Evolutionary conservation across 2,113 vertebrate genomes (phyloP).

Genomic region (Thymallus thymallus): DNA sequence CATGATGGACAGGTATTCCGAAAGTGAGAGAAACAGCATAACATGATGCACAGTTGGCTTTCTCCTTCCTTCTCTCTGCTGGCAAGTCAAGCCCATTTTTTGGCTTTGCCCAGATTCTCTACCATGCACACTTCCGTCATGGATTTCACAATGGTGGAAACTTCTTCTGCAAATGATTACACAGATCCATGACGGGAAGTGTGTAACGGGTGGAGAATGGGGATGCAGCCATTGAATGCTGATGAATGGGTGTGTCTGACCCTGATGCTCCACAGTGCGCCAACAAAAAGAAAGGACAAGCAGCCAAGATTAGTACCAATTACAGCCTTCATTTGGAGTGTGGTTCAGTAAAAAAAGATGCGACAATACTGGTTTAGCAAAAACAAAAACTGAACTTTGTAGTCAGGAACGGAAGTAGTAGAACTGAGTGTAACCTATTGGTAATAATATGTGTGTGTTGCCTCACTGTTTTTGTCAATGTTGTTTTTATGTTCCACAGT

Average conservation of each 20-base stretch:
- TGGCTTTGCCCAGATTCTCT: no score
- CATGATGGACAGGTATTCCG: slow-evolving; percentile 94
- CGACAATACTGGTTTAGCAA: background rate
- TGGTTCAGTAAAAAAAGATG: background rate
- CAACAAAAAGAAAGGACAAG: slow-evolving; percentile 2
- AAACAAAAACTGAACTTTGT: background rate
- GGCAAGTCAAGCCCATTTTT: background rate
- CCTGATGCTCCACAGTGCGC: slow-evolving; percentile 1
- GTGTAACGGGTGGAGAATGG: no score
- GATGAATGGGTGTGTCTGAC: background rate
- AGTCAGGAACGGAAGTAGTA: background rate
- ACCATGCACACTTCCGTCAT: no score
- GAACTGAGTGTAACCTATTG: background rate
- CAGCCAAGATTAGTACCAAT: background rate
- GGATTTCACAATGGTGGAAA: no score
- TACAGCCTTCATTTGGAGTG: slow-evolving; percentile 1
- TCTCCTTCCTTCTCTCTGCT: slow-evolving; percentile 3
- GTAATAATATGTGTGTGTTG: background rate
- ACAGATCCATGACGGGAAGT: no score
- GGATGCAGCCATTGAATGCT: no score
- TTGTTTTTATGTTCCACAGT: slow-evolving; percentile 62
- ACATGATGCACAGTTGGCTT: slow-evolving; percentile 49
- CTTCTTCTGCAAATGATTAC: no score
- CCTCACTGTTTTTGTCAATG: background rate
- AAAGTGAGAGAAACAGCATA: slow-evolving; percentile 77